Evolutionary conservation across 2,888 invertebrate species (phyloP), one percentile per base, ranked within the genome.

Genomic region (Syritta pipiens): DNA sequence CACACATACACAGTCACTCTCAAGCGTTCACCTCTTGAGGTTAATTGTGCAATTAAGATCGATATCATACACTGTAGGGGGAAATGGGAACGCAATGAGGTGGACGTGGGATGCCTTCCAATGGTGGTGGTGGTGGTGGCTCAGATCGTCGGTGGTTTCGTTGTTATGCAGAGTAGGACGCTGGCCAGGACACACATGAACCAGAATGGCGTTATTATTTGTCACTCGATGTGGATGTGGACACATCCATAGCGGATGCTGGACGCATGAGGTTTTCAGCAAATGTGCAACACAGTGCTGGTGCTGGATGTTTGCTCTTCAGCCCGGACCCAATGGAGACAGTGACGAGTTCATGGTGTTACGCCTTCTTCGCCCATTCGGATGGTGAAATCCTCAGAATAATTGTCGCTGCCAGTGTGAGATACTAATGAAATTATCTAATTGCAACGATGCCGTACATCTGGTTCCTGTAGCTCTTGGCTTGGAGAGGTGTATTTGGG

Each of bases 1-100:
- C 24, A 42, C 35, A 32, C 49, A 40, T 44, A 17, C 20, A n/a
- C 51, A 65, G 24, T 30, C 24, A 26, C 53, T 53, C 44, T 44
- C 37, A 35, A 49, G 26, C 35, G 53, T 69, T 71, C 55, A 60
- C 60, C 77, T 72, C 72, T 72, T 42, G 60, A 72, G 77, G 72
- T 77, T 72, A 77, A 77, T 77, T 77, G 65, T 72, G 72, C 77
- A 77, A 77, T 67, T 77, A 77, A 77, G 77, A 77, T 72, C 77
- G 65, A 77, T 77, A 72, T 65, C 77, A 71, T 57, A 28, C 44
- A 48, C 26, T 51, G 40, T 40, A 48, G 32, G 65, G 68, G 30
- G 53, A 65, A 65, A 72, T 55, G 65, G 37, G 48, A 65, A 53
- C 37, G 62, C 55, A 62, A 69, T 72, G 65, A 65, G 48, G 72